Base-by-base conservation (phyloP, 2,797 vertebrate species). In the Phrynocephalus vlangalii region DNA sequence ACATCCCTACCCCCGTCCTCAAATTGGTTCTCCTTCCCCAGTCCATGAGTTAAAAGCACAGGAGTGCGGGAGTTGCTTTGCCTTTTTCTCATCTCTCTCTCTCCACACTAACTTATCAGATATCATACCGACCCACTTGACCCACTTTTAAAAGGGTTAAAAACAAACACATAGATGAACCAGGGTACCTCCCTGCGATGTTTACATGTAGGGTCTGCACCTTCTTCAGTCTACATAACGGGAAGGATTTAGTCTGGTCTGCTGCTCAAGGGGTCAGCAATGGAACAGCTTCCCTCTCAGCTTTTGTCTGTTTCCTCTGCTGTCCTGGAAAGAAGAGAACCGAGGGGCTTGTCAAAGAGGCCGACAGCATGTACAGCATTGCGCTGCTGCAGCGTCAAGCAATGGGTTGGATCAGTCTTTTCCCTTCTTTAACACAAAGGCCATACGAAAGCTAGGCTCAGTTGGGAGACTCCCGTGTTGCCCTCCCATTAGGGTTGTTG, bases 101-200 rank as follows among this genome's bases (percentile, higher is more conserved):
- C 11, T 80, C 20, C 52, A 73, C 75, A 24, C 72, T 68, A 76
- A 71, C 30, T 13, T 4, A 28, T 15, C 13, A 13, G 6, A 26
- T 70, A 75, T 85, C 28, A 9, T 6, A 9, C 44, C 28, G 22
- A 30, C 8, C 66, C 22, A 26, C 52, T 10, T n/a, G 16, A 22
- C 28, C 50, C 33, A 60, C 63, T 71, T 44, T 82, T 44, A 60
- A 82, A 68, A 76, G 83, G 78, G 83, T 28, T 24, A 28, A 7
- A 20, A 70, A 79, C 28, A 18, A 78, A 68, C 44, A 72, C 72
- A 52, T 50, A 24, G 33, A 66, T 16, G 26, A 87, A 80, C 52
- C 78, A 68, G 83, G 83, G 83, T 81, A 56, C 20, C 20, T 60
- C 71, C 87, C 87, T 88, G 79, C n/a, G 5, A 77, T 85, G 83